Conservation (phyloP, 2,113 vertebrate genomes). For the Hippocampus guttulatus region DNA sequence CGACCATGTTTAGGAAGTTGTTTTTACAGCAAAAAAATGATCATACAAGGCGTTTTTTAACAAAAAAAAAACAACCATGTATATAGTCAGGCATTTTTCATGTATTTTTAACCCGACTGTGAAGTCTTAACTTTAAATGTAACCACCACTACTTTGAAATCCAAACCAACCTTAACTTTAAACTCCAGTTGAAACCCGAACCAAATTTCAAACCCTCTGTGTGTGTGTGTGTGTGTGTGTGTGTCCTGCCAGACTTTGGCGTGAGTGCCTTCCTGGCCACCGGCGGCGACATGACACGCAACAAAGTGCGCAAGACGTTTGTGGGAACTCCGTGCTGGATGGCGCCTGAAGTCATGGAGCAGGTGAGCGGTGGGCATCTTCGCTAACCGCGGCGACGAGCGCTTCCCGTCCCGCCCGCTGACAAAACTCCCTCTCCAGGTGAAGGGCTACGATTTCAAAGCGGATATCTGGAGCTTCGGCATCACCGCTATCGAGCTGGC, state of each 20-base stretch:
- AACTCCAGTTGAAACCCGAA: too few species aligned
- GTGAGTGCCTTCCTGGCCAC: slow-evolving; percentile 97
- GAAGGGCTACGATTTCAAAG: slow-evolving; percentile 97
- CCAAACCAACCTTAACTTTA: too few species aligned
- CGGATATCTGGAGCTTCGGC: slow-evolving; percentile 99
- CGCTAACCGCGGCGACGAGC: not conserved
- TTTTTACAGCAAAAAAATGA: too few species aligned
- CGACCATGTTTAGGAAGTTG: too few species aligned
- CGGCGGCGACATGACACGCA: slow-evolving; percentile 94
- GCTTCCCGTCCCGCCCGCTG: not conserved
- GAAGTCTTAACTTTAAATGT: too few species aligned
- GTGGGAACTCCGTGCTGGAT: slow-evolving; percentile 98
- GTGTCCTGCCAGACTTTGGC: slow-evolving; percentile 81
- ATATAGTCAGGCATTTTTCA: too few species aligned
- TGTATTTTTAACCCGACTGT: too few species aligned
- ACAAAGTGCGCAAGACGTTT: slow-evolving; percentile 97
- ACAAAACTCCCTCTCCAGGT: slow-evolving; percentile 72
- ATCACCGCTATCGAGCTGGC: slow-evolving; percentile 98
- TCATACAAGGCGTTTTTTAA: too few species aligned
- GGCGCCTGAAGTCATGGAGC: slow-evolving; percentile 98
- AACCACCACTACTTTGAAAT: too few species aligned
- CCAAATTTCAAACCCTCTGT: too few species aligned
- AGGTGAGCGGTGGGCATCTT: slow-evolving; percentile 68
- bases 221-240: slow-evolving; percentile 24
- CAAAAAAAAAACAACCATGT: too few species aligned